Evolutionary conservation across 2,888 invertebrate species (phyloP), one percentile per base, ranked within the genome.

Genomic region (Automeris io): DNA sequence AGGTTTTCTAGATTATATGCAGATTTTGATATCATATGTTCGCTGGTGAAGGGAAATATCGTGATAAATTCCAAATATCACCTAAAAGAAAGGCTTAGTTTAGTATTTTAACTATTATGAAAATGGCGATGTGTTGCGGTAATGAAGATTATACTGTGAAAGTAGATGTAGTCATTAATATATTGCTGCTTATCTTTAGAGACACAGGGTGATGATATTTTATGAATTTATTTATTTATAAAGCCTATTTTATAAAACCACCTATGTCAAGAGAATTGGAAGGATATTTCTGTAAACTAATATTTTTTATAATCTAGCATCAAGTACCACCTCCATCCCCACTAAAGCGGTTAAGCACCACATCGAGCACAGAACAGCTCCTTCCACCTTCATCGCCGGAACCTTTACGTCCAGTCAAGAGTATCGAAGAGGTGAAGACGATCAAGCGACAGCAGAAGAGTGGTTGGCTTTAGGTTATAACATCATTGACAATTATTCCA

Each of bases 381-480:
- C 80, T 89, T 12, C 81, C 85, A 1, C 68, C 75, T 0, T 45
- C 81, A 0, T 79, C 87, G 0, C 85, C 86, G 0, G 72, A 72
- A 25, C 77, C 82, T 0, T 64, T 86, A 0, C 67, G 78, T 22
- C 65, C 83, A 0, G 59, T 51, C 1, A 75, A 83, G 53, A 86
- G 85, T 47, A 66, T 90, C 4, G 88, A 88, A 1, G 90, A 89
- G 5, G 78, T 89, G 26, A 88, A 80, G 41, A 87, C 88, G 1
- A 82, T 88, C 45, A 89, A 85, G 54, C 61, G 88, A 40, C 89
- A 89, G 46, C 89, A 87, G 0, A 90, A 88, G 64, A 88, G 87
- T 38, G 90, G 90, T 8, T 91, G 91, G 91, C 75, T 91, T 16
- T 90, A 81, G 5, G 5, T 18, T 22, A 13, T n/a, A 6, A 9